phyloP scores from a whole-genome alignment of 2,888 invertebrate genomes.

The Coecobrya sp. region DNA sequence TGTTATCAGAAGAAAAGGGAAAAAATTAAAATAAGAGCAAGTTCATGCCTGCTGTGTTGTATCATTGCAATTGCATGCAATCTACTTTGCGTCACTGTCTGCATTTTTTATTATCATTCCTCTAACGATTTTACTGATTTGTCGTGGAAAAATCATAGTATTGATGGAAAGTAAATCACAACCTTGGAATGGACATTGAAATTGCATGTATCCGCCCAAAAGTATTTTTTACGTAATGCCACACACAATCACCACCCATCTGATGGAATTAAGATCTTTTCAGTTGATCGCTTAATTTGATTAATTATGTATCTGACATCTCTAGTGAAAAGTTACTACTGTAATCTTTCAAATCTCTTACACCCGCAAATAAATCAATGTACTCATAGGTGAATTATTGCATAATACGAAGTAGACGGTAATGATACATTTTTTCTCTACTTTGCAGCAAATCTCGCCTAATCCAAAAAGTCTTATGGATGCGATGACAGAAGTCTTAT shows the following conservation, averaged over 20 bases:
- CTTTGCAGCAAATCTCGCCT: not conserved
- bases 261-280: slow-evolving; percentile 35
- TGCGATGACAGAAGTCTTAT: not conserved
- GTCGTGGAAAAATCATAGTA: not conserved
- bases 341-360: slow-evolving; percentile 4
- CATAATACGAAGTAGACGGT: not conserved
- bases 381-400: slow-evolving; percentile 8
- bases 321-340: not conserved
- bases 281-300: slow-evolving; percentile 30
- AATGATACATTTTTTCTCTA: not conserved
- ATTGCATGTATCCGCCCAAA: not conserved
- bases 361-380: not conserved
- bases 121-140: not conserved
- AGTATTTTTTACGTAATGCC: not conserved
- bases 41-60: slow-evolving; percentile 40
- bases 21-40: slow-evolving; percentile 53
- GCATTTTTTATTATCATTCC: not conserved
- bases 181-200: slow-evolving; percentile 52
- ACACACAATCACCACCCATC: slow-evolving; percentile 29
- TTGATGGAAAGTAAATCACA: not conserved
- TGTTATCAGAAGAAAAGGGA: slow-evolving; percentile 14
- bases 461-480: not conserved
- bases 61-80: not conserved
- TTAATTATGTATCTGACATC: not conserved
- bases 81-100: not conserved